A percentile compares a stretch with the other conserved stretches of the same genome.
These are phyloP conservation scores for Callopanchax toddi DNA, from an alignment of 2,113 vertebrate genomes.

Conservation along the genomic window DNA sequence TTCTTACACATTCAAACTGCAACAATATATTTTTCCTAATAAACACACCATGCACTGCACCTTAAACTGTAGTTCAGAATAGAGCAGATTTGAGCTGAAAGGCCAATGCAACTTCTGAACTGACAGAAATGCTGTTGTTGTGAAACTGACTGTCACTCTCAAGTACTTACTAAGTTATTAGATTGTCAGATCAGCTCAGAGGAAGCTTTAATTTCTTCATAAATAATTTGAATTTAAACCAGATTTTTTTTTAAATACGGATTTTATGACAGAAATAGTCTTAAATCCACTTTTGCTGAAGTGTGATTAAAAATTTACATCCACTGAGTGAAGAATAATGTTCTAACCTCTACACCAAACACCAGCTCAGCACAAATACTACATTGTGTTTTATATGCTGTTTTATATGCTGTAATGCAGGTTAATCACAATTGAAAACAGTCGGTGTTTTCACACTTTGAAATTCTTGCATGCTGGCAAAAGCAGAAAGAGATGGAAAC, in stretches of 20 bases:
- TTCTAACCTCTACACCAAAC: not conserved
- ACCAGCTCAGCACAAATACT: conserved; percentile 13
- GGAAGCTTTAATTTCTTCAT: conserved; percentile 39
- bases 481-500: conserved; percentile 8
- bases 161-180: too few species aligned
- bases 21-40: too few species aligned
- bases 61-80: too few species aligned
- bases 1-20: too few species aligned
- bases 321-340: conserved; percentile 34
- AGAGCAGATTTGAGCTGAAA: too few species aligned
- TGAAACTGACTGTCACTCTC: too few species aligned
- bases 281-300: conserved; percentile 23
- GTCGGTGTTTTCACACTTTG: not conserved
- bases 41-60: too few species aligned
- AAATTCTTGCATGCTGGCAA: not conserved
- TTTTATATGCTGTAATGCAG: too few species aligned
- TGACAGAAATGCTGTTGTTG: too few species aligned
- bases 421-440: not conserved
- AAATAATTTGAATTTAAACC: conserved; percentile 25
- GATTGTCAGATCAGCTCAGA: not conserved
- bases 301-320: conserved; percentile 50
- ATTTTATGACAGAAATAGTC: conserved; percentile 34
- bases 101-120: too few species aligned
- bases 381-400: not conserved
- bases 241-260: too few species aligned